A percentile compares a stretch with the other conserved stretches of the same genome.
phyloP scores from a whole-genome alignment of 2,797 vertebrate species.

The Melopsittacus undulatus region DNA sequence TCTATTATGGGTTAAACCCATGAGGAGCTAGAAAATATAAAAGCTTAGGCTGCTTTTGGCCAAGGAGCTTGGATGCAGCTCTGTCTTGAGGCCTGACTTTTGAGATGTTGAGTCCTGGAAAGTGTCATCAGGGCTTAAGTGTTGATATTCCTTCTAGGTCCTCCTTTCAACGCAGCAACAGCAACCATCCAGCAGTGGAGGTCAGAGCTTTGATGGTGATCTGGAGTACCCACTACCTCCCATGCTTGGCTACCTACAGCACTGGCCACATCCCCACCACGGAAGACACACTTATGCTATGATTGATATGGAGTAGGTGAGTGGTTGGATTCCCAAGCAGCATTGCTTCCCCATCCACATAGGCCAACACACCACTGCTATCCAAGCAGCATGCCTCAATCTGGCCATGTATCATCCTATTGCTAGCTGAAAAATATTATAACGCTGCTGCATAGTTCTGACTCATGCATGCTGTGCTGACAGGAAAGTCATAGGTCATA shows the following conservation, averaged over 20 bases:
- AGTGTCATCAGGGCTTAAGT: neutral
- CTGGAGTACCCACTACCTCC: neutral
- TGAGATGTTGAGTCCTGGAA: neutral
- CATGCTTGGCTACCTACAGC: neutral
- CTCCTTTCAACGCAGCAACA: neutral
- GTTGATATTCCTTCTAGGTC: neutral
- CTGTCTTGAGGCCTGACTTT: neutral
- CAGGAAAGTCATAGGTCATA: neutral
- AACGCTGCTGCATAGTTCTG: neutral
- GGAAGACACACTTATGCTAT: neutral
- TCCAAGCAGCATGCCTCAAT: neutral
- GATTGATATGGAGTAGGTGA: neutral
- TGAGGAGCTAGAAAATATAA: neutral
- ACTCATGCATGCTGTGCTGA: neutral
- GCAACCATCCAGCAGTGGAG: neutral
- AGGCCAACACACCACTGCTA: neutral
- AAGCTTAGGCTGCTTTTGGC: neutral
- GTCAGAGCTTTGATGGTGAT: neutral
- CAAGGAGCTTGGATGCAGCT: neutral
- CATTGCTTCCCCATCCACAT: neutral
- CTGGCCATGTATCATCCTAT: neutral
- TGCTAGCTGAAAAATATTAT: neutral
- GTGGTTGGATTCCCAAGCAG: neutral
- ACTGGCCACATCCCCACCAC: rapidly evolving
- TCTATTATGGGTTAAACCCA: neutral